Base-by-base conservation (phyloP, 2,113 vertebrate species). In the Xenopus laevis region DNA sequence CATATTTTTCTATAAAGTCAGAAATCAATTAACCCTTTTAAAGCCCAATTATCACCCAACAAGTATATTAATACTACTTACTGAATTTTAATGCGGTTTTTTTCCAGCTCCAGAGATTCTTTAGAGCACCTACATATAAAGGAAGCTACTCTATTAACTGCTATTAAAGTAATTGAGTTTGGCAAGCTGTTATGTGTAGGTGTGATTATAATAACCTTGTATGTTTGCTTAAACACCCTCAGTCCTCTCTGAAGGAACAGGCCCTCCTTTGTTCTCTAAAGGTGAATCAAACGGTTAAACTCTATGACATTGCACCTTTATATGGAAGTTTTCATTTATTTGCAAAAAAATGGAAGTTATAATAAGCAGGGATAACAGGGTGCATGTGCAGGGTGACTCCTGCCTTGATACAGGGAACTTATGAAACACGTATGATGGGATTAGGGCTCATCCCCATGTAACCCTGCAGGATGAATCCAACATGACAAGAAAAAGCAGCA, bases 171-270 rank as follows among this genome's bases (percentile, higher is more conserved):
- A 72, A 68, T 73, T 69, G 71, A 57, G 33, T 63, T 58, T 73
- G 71, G 77, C 65, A 73, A 58, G 53, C 7, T 57, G 58, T 53
- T 68, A 57, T 47, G 77, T 67, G 77, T 68, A 67, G 77, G 65
- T 68, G 77, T 71, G 70, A 62, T 58, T 67, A 44, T 55, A 68
- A 60, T 72, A 68, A 57, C 45, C 18, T 45, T 45, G 65, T 50
- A 71, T 66, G 65, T 68, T 60, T 68, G 47, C 23, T 33, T n/a
- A 64, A 65, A 72, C 65, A 60, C 65, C 52, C 20, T 58, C 13
- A 57, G 60, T 69, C 46, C 60, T 30, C 75, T 16, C 79, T 55
- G 65, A 67, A 79, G 72, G 79, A 78, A 74, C 81, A 71, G 71
- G 79, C 78, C 30, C 58, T 61, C 60, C 65, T 57, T 76, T 76